Evolutionary conservation across 2,797 vertebrate species (phyloP).

Genomic region (Galagoides demidoff): DNA sequence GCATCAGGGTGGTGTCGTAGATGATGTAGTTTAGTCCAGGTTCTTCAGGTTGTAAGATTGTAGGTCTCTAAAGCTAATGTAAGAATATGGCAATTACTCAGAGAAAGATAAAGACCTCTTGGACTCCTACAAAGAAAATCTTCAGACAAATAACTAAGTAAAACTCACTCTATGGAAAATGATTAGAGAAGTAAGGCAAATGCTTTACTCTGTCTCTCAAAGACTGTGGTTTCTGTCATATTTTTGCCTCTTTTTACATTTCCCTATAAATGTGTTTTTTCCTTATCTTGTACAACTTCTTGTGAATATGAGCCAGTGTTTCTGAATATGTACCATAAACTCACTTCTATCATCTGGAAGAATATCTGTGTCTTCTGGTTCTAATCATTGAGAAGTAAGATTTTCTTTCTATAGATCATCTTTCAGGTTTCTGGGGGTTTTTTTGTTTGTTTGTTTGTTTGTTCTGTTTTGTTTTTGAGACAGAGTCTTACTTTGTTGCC

Average conservation of each 20-base stretch:
- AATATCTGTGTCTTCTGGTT: neutral
- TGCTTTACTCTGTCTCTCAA: neutral
- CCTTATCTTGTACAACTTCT: neutral
- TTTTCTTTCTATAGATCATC: neutral
- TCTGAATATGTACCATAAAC: neutral
- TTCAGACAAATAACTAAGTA: neutral
- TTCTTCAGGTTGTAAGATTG: neutral
- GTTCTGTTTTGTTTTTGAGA: no score
- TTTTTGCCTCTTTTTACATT: neutral
- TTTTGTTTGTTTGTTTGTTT: no score
- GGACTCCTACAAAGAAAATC: neutral
- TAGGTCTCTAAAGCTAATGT: neutral
- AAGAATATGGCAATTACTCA: neutral
- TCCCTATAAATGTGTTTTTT: neutral
- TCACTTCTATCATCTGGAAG: neutral
- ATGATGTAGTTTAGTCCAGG: neutral
- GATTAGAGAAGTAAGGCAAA: neutral
- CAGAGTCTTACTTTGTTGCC: no score
- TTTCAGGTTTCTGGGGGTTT: neutral
- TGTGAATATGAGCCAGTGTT: neutral
- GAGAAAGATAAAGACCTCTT: neutral
- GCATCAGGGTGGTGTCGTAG: neutral
- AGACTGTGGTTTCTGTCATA: neutral
- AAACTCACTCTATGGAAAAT: neutral
- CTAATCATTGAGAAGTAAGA: neutral